Conservation (phyloP, 2,888 invertebrate species). For the Spisula subtruncata region DNA sequence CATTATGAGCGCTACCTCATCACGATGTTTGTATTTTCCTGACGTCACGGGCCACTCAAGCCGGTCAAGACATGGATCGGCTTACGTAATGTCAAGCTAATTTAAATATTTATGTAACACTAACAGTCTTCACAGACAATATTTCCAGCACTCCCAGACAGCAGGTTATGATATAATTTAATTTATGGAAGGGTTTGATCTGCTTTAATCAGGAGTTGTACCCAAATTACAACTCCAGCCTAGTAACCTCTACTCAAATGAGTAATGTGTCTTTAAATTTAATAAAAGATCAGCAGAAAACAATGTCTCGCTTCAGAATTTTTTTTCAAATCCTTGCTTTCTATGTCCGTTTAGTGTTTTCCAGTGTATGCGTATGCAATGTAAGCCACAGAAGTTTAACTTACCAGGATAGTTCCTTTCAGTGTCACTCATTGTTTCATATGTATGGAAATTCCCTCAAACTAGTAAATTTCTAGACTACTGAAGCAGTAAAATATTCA, state of each 20-base stretch:
- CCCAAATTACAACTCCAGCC: not conserved
- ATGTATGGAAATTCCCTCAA: not conserved
- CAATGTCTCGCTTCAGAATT: not conserved
- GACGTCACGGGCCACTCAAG: too few relatives aligned
- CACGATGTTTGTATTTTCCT: too few relatives aligned
- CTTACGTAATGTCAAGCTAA: too few relatives aligned
- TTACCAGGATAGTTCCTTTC: slow-evolving; percentile 12
- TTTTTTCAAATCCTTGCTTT: not conserved
- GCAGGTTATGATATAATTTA: too few relatives aligned
- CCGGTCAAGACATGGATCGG: too few relatives aligned
- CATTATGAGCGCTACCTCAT: too few relatives aligned
- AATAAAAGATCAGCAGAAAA: not conserved
- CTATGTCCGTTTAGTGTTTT: not conserved
- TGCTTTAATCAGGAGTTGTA: not conserved
- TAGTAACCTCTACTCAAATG: not conserved
- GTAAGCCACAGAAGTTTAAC: not conserved
- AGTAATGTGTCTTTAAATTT: not conserved
- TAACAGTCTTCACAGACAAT: too few relatives aligned
- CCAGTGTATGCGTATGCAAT: not conserved
- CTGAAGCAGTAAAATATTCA: not conserved
- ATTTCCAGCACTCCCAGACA: too few relatives aligned
- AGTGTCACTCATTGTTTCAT: not conserved
- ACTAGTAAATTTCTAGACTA: not conserved
- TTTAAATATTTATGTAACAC: too few relatives aligned
- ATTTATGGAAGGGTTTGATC: too few relatives aligned